Base-by-base conservation (phyloP, 2,113 vertebrate genomes). In the Pipra filicauda region DNA sequence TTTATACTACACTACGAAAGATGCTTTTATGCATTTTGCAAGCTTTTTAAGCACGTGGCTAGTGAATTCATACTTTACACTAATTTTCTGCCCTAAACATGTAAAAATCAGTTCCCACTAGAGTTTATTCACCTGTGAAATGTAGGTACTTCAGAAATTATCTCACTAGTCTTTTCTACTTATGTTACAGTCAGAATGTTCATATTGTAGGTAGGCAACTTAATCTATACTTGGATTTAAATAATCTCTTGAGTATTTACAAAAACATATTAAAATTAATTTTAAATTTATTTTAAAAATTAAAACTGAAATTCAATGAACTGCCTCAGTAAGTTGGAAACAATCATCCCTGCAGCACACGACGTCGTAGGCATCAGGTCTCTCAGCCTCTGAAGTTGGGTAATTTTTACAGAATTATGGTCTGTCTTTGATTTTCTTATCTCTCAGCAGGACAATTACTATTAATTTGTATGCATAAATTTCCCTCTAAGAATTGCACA, bases 401-500 rank as follows among this genome's bases (percentile, higher is more conserved):
- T 71, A 64, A 59, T 67, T 92, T 86, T 81, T 84, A 52, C 69
- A 92, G 80, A 92, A 72, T 75, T 75, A 52, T 27, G 43, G 61
- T 72, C 72, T 64, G n/a, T 84, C 82, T 96, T 90, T 74, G 67
- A 54, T 95, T 75, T 85, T 54, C 85, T 89, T 90, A 95, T 37
- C 95, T 95, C 88, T 96, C 55, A 88, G 80, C 82, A 95, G 35
- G 35, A 52, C 78, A 86, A 66, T 89, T 88, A 28, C 41, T 54
- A 82, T 86, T 79, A 62, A 87, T 96, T 96, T 84, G 21, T 33
- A 70, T 89, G 94, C 57, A 74, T 55, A 31, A 83, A 88, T 95
- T 95, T 92, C 54, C 46, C 75, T 92, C 51, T 71, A 65, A 91
- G 77, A 89, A 91, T 85, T 97, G 58, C 89, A 49, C 30, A 87